These are phyloP conservation scores for Balaenoptera acutorostrata DNA, from an alignment of 2,113 vertebrate genomes.

Conservation along the genomic window DNA sequence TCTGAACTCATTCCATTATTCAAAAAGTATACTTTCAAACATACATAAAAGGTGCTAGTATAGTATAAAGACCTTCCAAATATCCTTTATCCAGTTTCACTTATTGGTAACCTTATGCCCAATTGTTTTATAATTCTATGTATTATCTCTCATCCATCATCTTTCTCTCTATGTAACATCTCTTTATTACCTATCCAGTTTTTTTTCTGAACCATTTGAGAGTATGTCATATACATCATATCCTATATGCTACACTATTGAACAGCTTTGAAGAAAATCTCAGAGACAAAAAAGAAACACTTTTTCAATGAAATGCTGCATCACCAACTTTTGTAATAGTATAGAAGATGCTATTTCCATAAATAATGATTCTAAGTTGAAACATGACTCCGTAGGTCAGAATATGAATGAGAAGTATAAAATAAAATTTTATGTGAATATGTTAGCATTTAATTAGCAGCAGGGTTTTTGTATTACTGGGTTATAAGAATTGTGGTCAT, in stretches of 20 bases:
- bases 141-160: background rate
- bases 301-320: background rate
- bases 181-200: background rate
- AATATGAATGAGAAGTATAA: background rate
- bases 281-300: background rate
- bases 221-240: background rate
- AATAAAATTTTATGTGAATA: background rate
- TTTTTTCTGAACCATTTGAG: background rate
- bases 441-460: background rate
- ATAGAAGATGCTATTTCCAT: background rate
- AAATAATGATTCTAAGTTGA: background rate
- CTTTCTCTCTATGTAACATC: background rate
- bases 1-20: background rate
- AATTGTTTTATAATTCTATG: background rate
- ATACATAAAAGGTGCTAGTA: background rate
- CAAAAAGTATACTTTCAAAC: background rate
- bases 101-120: background rate
- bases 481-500: background rate
- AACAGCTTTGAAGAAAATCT: background rate
- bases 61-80: background rate
- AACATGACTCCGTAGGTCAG: background rate
- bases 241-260: background rate
- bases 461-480: background rate
- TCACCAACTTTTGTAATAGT: background rate
- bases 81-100: background rate